Base-by-base conservation (phyloP, 2,888 invertebrate genomes). In the Nymphalis polychloros region DNA sequence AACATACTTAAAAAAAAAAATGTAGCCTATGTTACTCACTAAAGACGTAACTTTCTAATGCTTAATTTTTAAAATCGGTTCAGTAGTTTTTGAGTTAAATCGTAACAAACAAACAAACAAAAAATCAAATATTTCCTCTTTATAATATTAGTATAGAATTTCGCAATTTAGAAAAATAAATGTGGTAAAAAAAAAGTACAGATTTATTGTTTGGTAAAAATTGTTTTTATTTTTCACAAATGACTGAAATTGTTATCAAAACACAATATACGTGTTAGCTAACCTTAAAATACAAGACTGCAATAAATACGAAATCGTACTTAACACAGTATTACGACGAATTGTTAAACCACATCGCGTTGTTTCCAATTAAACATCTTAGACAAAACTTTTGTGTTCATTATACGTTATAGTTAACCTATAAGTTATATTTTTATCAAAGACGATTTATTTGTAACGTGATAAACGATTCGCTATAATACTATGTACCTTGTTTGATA, bases 221-320 rank as follows among this genome's bases (percentile, higher is more conserved):
- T 85, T 85, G 85, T 82, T 91, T 41, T 92, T 89, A 84, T 88
- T 87, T 81, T 82, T 86, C 89, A 90, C 89, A 90, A 87, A 89
- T 92, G 91, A 91, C 92, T 92, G 89, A 90, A 91, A 89, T 88
- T 84, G 87, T 89, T 90, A 92, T 89, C 84, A 87, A 90, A 90
- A 92, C 90, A 91, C 90, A 89, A 88, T 86, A 87, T 82, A 88
- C 86, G 89, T 89, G 89, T 89, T 86, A 86, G 87, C 89, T 91
- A 88, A 88, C 82, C 83, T 88, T 91, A 90, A 83, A 82, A 87
- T 90, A 90, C 84, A 85, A 81, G 84, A 87, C 83, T 87, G 83
- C 81, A 88, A 88, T 90, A 76, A 78, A 77, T 78, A 77, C 73
- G 67, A 68, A 69, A 71, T 60, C 63, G 64, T 65, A 67, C 60